Evolutionary conservation across 2,797 vertebrate genomes (phyloP).

Genomic region (Emys orbicularis): DNA sequence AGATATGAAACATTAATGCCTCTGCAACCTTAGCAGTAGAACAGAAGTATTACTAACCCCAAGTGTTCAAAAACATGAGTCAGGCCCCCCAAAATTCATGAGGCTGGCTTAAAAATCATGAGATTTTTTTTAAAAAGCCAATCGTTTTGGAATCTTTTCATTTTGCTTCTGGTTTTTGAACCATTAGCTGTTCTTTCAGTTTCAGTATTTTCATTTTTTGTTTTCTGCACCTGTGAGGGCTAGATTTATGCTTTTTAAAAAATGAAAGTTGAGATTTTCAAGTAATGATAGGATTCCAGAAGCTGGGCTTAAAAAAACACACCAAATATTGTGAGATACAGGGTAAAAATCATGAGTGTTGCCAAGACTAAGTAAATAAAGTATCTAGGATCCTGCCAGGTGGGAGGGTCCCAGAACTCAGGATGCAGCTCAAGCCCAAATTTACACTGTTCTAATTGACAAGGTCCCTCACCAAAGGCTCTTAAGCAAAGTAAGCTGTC

Average conservation of each 20-base stretch:
- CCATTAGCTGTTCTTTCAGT: not conserved
- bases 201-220: rapidly evolving
- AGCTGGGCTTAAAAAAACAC: not conserved
- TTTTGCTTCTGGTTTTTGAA: not conserved
- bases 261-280: not conserved
- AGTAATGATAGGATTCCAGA: not conserved
- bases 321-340: not conserved
- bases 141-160: not conserved
- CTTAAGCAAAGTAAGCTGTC: no score
- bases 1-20: not conserved
- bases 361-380: slow-evolving; percentile 6
- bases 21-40: not conserved
- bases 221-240: not conserved
- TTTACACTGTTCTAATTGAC: no score
- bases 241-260: slow-evolving; percentile 15
- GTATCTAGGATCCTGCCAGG: not conserved
- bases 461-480: no score
- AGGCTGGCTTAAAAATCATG: not conserved
- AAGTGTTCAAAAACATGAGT: not conserved
- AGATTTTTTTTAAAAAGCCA: not conserved
- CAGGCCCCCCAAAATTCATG: not conserved
- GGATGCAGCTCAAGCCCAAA: no score
- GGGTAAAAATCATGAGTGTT: slow-evolving; percentile 7
- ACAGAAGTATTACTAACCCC: not conserved
- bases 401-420: no score